Evolutionary conservation across 2,888 invertebrate genomes (phyloP).

Genomic region (Macrosiphum euphorbiae): DNA sequence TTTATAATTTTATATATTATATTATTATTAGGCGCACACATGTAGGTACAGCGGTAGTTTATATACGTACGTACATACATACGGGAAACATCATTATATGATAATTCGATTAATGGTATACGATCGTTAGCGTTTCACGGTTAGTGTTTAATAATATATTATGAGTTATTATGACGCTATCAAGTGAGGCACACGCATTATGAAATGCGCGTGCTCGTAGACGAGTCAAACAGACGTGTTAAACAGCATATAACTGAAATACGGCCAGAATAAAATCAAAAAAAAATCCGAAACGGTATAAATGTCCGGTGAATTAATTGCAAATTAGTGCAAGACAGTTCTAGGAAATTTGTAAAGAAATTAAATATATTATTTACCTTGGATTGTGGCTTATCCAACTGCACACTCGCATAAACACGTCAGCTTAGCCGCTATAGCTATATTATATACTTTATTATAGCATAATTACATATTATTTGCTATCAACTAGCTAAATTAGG

Average conservation of each 20-base stretch:
- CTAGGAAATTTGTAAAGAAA: not conserved
- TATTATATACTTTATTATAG: not conserved
- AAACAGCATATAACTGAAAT: not conserved
- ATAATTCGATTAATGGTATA: not conserved
- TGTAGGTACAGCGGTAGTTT: not conserved
- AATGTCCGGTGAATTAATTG: not conserved
- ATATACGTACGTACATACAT: not conserved
- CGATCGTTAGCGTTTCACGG: not conserved
- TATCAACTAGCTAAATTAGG: not conserved
- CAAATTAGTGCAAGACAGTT: not conserved
- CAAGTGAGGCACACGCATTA: not conserved
- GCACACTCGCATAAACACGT: not conserved
- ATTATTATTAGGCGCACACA: not conserved
- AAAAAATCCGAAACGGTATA: not conserved
- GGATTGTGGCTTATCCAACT: not conserved
- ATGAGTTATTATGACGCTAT: constrained; percentile 2
- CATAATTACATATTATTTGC: not conserved
- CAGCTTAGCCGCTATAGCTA: not conserved
- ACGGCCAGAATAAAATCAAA: not conserved
- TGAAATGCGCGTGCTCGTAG: not conserved
- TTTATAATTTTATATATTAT: not conserved
- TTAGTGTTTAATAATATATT: not conserved
- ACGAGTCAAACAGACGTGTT: not conserved
- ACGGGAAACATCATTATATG: constrained; percentile 13
- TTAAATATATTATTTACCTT: not conserved